Evolutionary conservation across 2,113 vertebrate species (phyloP), one percentile per base, ranked within the genome.

Genomic region (Forbesichthys agassizii): DNA sequence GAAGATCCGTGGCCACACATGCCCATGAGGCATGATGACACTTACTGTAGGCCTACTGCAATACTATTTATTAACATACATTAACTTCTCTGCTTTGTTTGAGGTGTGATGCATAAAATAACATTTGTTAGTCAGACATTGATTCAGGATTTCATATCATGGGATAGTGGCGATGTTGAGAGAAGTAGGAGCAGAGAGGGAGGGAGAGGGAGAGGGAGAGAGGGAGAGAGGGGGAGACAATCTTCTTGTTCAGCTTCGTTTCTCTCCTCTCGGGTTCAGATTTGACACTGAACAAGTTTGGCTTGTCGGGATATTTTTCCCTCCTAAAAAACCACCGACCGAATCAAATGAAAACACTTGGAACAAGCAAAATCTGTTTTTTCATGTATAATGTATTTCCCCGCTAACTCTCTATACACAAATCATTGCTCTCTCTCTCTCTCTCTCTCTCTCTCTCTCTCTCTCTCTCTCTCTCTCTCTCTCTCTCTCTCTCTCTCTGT

Each of bases 281-380:
- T 89, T 77, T 61, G 74, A 89, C 69, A 57, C 78, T 80, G 79
- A 84, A 84, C 70, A 66, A 79, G 71, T 74, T 90, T 88, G 86
- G 86, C 87, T 81, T 69, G 47, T 20, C 13, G 55, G 76, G 71
- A 82, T 61, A 60, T 71, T 83, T 27, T 66, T 56, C 61, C 68
- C 76, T 80, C 57, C n/a, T 2, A 74, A 68, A 71, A 82, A 89
- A 92, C 88, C 88, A 70, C 88, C 49, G 67, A 85, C 64, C 11
- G 69, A 64, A 65, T 63, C 69, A 59, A 87, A 88, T 80, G 69
- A 84, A 87, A 90, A 84, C 82, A 84, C 78, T 86, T 88, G 81
- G 65, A 78, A 73, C 76, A 64, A 76, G 75, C 75, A 64, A 75
- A 79, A 84, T 79, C 78, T 69, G 68, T 75, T 33, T 12, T 16